Percentiles rank a stretch among this genome's conserved stretches.
Conservation (phyloP, 2,113 vertebrate species). For the Nyctibius bracteatus region DNA sequence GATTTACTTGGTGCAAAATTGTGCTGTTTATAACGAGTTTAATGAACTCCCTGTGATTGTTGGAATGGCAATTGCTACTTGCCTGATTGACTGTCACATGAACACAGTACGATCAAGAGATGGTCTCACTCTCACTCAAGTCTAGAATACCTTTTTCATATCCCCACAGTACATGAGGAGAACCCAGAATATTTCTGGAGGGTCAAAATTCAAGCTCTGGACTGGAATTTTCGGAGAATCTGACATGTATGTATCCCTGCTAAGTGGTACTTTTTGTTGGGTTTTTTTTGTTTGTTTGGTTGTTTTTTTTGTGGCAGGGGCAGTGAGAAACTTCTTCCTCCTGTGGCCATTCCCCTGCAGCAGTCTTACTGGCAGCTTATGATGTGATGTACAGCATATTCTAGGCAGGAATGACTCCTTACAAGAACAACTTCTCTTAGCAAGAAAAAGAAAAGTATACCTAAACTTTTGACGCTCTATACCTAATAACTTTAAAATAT, state of each 20-base stretch:
- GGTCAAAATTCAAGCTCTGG: background rate
- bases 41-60: rapidly evolving
- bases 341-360: background rate
- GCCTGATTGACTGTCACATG: background rate
- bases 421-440: background rate
- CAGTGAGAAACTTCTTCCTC: background rate
- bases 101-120: background rate
- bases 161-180: background rate
- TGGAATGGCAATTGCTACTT: background rate
- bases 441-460: background rate
- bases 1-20: background rate
- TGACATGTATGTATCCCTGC: background rate
- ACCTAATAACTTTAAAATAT: background rate
- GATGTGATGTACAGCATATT: background rate
- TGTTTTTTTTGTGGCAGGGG: too few species aligned
- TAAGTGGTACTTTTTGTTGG: background rate
- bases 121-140: background rate
- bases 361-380: background rate
- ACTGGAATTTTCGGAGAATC: background rate
- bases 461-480: background rate
- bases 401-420: background rate
- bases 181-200: background rate
- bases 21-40: background rate
- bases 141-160: background rate
- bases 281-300: too few species aligned